Evolutionary conservation across 2,888 invertebrate species (phyloP).

Genomic region (Eupithecia subumbrata): DNA sequence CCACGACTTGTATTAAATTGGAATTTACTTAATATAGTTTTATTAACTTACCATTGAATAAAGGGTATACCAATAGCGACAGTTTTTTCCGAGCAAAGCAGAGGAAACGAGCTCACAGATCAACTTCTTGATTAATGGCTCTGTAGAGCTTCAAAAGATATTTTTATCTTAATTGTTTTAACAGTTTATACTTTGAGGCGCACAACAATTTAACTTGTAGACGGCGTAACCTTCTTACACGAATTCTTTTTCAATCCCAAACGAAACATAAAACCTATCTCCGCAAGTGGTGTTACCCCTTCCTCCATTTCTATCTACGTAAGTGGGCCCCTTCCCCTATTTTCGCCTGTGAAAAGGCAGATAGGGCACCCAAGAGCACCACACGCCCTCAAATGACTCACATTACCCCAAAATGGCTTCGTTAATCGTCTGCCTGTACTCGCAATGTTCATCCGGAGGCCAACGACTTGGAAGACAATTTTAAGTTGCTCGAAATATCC

Average conservation of each 20-base stretch:
- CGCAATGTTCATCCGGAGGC: conserved; percentile 29
- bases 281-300: background rate
- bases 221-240: background rate
- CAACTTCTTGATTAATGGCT: background rate
- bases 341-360: conserved; percentile 30
- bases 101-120: background rate
- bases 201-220: background rate
- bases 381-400: conserved; percentile 53
- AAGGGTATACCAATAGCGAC: background rate
- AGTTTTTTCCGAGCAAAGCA: background rate
- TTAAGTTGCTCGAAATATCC: conserved; percentile 20
- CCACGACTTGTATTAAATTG: background rate
- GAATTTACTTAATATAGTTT: background rate
- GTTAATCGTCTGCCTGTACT: conserved; percentile 47
- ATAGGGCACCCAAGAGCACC: conserved; percentile 35
- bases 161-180: background rate
- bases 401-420: conserved; percentile 60
- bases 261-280: conserved; percentile 6
- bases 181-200: background rate
- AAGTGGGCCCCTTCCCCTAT: conserved; percentile 28
- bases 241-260: background rate
- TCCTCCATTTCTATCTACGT: background rate
- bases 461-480: conserved; percentile 35
- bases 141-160: background rate
- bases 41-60: no score